phyloP scores from a whole-genome alignment of 2,797 vertebrate species.

The Podargus strigoides region DNA sequence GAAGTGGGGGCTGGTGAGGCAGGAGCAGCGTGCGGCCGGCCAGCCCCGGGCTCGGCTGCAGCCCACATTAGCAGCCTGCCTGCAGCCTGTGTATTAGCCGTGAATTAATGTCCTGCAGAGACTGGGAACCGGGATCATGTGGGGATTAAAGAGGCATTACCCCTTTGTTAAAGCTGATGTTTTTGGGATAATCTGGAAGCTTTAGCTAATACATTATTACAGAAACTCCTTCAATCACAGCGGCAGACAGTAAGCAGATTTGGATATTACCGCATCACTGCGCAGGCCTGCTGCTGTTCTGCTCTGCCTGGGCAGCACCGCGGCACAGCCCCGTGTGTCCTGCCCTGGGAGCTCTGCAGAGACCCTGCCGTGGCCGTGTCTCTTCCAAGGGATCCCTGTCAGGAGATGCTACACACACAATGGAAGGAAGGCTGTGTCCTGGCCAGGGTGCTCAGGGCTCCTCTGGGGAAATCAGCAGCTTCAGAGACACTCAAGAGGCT shows the following conservation, averaged over 20 bases:
- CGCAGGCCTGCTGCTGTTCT: background rate
- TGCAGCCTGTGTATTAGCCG: slow-evolving; percentile 58
- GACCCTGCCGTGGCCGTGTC: background rate
- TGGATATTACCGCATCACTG: slow-evolving; percentile 59
- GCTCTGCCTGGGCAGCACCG: background rate
- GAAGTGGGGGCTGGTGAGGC: background rate
- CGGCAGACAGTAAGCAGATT: slow-evolving; percentile 72
- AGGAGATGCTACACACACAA: background rate
- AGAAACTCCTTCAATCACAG: slow-evolving; percentile 71
- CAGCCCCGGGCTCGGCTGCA: background rate
- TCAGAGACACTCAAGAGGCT: background rate
- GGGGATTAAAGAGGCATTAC: slow-evolving; percentile 74
- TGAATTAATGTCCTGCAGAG: slow-evolving; percentile 72
- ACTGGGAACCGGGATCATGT: slow-evolving; percentile 62
- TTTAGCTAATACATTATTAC: slow-evolving; percentile 75
- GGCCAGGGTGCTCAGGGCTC: background rate
- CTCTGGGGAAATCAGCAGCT: background rate
- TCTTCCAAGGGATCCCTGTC: background rate
- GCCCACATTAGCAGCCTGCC: slow-evolving; percentile 36
- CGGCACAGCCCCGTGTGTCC: background rate
- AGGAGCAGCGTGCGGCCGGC: background rate
- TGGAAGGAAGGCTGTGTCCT: background rate
- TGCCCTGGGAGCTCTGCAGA: background rate
- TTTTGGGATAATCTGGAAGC: slow-evolving; percentile 73
- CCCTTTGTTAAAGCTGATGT: slow-evolving; percentile 75